phyloP scores from a whole-genome alignment of 2,113 vertebrate species.

The Prionailurus bengalensis region DNA sequence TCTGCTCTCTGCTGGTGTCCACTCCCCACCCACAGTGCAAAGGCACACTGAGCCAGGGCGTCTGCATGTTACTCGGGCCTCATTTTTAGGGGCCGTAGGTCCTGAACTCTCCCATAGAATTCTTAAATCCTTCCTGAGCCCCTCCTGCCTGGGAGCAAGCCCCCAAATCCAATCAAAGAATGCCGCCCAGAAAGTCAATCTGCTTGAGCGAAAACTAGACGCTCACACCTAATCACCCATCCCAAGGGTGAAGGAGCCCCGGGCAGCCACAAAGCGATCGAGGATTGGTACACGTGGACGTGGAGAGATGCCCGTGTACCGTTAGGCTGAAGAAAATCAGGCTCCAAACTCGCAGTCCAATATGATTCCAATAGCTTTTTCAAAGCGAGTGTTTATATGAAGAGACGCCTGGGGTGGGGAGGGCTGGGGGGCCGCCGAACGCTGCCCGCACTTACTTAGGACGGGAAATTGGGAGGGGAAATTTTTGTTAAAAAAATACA shows the following conservation, averaged over 20 bases:
- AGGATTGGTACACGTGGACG: not conserved
- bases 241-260: not conserved
- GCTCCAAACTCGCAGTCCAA: not conserved
- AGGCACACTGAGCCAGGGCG: accelerated
- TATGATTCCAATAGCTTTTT: not conserved
- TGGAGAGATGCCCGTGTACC: not conserved
- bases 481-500: not conserved
- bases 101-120: not conserved
- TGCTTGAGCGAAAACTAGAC: not conserved
- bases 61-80: not conserved
- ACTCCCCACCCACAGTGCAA: too few relatives aligned
- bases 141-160: not conserved
- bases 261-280: accelerated
- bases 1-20: not conserved
- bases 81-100: not conserved
- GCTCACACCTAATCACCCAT: not conserved
- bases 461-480: not conserved
- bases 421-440: not conserved
- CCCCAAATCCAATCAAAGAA: slow-evolving; percentile 3
- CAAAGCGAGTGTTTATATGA: not conserved
- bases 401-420: not conserved
- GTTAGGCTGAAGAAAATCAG: not conserved
- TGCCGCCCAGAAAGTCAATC: not conserved
- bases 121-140: not conserved
- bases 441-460: not conserved